A percentile compares a stretch with the other conserved stretches of the same genome.
phyloP scores from a whole-genome alignment of 2,888 invertebrate genomes.

The Esperia sulphurella region DNA sequence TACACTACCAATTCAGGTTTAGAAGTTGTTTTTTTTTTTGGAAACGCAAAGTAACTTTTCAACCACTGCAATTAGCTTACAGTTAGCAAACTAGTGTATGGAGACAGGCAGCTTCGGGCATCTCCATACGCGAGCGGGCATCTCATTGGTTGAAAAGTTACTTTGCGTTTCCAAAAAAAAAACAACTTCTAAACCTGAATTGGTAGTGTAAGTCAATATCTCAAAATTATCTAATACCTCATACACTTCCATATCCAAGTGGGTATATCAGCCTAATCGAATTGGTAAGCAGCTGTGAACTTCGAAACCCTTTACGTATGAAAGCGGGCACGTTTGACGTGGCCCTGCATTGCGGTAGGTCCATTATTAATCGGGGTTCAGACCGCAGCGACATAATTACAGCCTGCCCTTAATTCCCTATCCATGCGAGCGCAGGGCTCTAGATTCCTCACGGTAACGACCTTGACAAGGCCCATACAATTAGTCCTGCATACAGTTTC shows the following conservation, averaged over 20 bases:
- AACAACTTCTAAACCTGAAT: too few species aligned
- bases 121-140: too few species aligned
- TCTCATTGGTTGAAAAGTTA: too few species aligned
- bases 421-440: not conserved
- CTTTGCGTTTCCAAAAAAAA: too few species aligned
- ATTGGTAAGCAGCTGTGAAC: not conserved
- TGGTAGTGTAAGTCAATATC: too few species aligned
- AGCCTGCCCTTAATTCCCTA: constrained; percentile 22
- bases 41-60: too few species aligned
- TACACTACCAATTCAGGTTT: too few species aligned
- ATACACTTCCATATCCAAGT: not conserved
- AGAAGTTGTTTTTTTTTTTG: too few species aligned
- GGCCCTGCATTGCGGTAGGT: constrained; percentile 22
- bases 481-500: not conserved
- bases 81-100: too few species aligned
- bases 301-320: not conserved
- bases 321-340: constrained; percentile 2
- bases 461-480: not conserved
- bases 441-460: not conserved
- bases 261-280: constrained; percentile 1
- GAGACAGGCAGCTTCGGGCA: too few species aligned
- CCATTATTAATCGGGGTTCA: constrained; percentile 22
- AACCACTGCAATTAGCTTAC: too few species aligned
- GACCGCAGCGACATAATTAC: constrained; percentile 24
- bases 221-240: too few species aligned